Base-by-base conservation (phyloP, 1,140 invertebrate species). In the Drosophila mojavensis region DNA sequence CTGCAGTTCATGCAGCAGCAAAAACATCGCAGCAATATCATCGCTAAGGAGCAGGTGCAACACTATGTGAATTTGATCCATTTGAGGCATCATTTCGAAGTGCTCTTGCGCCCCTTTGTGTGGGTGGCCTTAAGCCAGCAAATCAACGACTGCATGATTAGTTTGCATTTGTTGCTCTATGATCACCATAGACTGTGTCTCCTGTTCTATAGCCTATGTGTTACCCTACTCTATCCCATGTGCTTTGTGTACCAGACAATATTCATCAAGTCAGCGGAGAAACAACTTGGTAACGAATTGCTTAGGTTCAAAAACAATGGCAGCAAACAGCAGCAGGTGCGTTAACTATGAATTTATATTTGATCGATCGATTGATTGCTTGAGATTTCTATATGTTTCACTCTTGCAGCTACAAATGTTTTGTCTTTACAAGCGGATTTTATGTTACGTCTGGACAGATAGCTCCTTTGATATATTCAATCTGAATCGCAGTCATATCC, bases 101-200 rank as follows among this genome's bases (percentile, higher is more conserved):
- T 45, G 7, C 13, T 85, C 2, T 2, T 73, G 0, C 68, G 81
- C 13, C 69, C 81, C n/a, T 68, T 84, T 50, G 69, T 78, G 5
- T 70, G 69, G 59, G 33, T 56, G 2, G 15, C 30, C 5, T 6
- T 84, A 0, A 6, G 64, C 20, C 48, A 39, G 15, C 20, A 58
- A 20, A 45, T 80, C 0, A 28, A 24, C 0, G 0, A 17, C 5
- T 58, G 53, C 7, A 39, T 77, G 17, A 4, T 41, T 5, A 3
- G 7, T 11, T 67, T 85, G 4, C 81, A 85, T 45, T 4, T 85
- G 1, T 1, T 13, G 0, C 13, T 85, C 0, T 81, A 58, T 7
- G 69, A 84, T 41, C 1, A 28, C 9, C 51, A 60, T 6, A 59
- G 10, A 5, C 7, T 70, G 0, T 1, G 17, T 3, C 0, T 7